Base-by-base conservation (phyloP, 2,888 invertebrate genomes). In the Entomobrya multifasciata region DNA sequence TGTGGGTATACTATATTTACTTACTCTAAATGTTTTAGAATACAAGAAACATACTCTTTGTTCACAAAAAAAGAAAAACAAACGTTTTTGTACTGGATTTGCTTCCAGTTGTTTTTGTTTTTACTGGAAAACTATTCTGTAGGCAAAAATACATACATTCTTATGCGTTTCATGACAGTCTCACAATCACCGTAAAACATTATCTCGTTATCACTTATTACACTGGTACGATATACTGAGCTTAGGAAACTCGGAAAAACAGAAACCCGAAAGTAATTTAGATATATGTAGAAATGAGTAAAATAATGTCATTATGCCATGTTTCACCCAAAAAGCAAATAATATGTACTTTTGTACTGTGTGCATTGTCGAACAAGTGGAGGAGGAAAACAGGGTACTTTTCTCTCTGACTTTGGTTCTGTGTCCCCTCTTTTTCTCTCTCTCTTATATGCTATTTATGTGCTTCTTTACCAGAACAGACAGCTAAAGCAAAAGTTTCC, bases 401-500 rank as follows among this genome's bases (percentile, higher is more conserved):
- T 82, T 4, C 52, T 22, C 27, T 57, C 6, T 57, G 44, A 15
- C 15, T 44, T 67, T 22, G 22, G 22, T 41, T 47, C 13, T 44
- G 22, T 49, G 2, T 44, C 1, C 36, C 36, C 8, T 36, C 36
- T 36, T 36, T 57, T n/a, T 57, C 36, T 60, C 10, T n/a, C 20
- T 76, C n/a, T 36, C 20, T 25, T 5, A 36, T 44, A 30, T 17
- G 67, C 74, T 87, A 81, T 87, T 87, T 84, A 87, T 80, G 84
- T 79, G 47, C 85, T 87, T 67, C 27, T 49, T 80, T 80, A 76
- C 47, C 84, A 81, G 80, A 87, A 76, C 55, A 57, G 80, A 70
- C 65, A 67, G 62, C 67, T 49, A 30, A 41, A 70, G 30, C 36
- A 41, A 62, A 55, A 77, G 83, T 76, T 77, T 74, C 83, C 76